These are phyloP conservation scores for Parasteatoda lunata DNA, from an alignment of 2,888 invertebrate species.

Conservation along the genomic window DNA sequence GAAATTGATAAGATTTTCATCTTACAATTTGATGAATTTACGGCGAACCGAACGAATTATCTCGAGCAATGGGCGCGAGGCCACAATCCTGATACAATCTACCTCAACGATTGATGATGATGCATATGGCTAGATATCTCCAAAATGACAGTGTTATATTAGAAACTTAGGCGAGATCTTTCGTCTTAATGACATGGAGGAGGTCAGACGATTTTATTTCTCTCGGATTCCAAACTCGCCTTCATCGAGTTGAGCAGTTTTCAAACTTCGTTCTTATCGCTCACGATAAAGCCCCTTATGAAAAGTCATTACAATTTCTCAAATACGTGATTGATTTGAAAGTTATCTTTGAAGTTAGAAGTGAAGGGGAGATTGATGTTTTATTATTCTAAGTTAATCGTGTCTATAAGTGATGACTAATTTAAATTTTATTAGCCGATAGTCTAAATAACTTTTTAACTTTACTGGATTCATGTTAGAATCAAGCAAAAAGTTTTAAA, in stretches of 20 bases:
- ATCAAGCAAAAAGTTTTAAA: too few relatives aligned
- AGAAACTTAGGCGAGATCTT: conserved; percentile 15
- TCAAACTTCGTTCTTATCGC: not conserved
- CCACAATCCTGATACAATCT: conserved; percentile 27
- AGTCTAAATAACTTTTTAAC: too few relatives aligned
- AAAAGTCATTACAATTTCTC: not conserved
- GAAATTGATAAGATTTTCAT: not conserved
- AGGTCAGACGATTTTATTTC: conserved; percentile 5
- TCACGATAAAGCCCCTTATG: not conserved
- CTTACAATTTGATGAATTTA: conserved; percentile 7
- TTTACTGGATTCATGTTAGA: too few relatives aligned
- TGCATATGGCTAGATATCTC: not conserved
- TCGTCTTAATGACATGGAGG: conserved; percentile 53
- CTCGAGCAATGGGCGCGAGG: conserved; percentile 12
- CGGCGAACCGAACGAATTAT: conserved; percentile 40
- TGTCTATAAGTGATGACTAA: too few relatives aligned
- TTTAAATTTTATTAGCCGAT: too few relatives aligned
- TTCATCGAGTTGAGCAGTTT: not conserved
- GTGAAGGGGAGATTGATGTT: not conserved
- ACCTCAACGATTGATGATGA: conserved; percentile 30
- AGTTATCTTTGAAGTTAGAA: not conserved
- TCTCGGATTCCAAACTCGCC: not conserved
- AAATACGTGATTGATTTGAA: not conserved
- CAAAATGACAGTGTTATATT: conserved; percentile 28
- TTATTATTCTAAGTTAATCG: too few relatives aligned